Conservation (phyloP, 2,113 vertebrate species). For the Cochlearius cochlearius region DNA sequence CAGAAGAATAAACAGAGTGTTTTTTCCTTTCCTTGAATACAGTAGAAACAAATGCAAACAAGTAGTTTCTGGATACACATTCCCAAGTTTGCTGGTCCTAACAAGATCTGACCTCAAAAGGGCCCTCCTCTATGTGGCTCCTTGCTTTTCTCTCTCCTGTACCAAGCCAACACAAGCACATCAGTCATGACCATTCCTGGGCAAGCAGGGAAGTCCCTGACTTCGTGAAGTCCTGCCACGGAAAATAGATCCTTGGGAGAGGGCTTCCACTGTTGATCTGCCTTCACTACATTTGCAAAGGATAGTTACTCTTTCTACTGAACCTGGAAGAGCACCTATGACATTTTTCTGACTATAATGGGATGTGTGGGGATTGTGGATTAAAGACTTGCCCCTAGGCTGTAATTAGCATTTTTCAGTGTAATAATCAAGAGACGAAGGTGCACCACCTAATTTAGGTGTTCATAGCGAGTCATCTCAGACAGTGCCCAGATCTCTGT, state of each 20-base stretch:
- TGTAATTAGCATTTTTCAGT: not conserved
- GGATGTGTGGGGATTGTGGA: not conserved
- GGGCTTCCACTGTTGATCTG: not conserved
- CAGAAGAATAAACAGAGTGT: not conserved
- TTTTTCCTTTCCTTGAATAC: not conserved
- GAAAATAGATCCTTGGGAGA: not conserved
- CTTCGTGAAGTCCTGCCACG: not conserved
- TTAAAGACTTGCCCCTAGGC: conserved; percentile 27
- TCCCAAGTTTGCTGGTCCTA: not conserved
- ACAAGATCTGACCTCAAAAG: not conserved
- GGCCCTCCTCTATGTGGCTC: not conserved
- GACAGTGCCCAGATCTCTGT: not conserved
- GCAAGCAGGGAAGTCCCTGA: not conserved
- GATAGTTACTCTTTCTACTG: not conserved
- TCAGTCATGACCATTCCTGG: not conserved
- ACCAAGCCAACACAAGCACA: not conserved
- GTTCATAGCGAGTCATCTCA: not conserved
- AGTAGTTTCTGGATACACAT: not conserved
- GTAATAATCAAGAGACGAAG: not conserved
- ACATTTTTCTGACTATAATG: not conserved
- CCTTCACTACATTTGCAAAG: not conserved
- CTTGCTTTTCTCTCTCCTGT: not conserved
- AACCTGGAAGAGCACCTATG: not conserved
- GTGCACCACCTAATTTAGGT: conserved; percentile 7
- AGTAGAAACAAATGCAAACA: not conserved